Percentiles rank a stretch among this genome's conserved stretches.
These are phyloP conservation scores for Melitaea athalia DNA, from an alignment of 2,888 invertebrate species.

Conservation along the genomic window DNA sequence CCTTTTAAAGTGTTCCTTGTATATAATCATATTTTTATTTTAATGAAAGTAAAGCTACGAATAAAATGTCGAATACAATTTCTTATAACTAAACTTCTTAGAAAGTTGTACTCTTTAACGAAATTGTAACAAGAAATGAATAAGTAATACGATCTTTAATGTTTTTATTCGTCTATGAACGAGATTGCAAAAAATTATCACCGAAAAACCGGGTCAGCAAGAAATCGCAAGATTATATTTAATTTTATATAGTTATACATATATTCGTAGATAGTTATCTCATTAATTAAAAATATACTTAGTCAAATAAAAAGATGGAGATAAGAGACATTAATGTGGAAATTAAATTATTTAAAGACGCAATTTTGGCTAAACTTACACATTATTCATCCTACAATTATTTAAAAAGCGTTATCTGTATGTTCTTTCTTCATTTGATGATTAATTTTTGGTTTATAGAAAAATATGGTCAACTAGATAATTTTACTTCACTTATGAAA, in stretches of 20 bases:
- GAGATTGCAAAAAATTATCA: constrained; percentile 3
- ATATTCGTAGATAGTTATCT: not conserved
- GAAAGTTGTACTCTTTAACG: constrained; percentile 7
- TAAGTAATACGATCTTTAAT: constrained; percentile 2
- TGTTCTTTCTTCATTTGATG: too few relatives aligned
- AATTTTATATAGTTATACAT: not conserved
- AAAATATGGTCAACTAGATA: too few relatives aligned
- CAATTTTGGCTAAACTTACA: too few relatives aligned
- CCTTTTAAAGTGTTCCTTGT: too few relatives aligned
- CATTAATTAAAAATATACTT: not conserved
- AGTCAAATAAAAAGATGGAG: too few relatives aligned
- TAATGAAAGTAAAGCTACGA: not conserved
- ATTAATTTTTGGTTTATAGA: too few relatives aligned
- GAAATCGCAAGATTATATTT: not conserved
- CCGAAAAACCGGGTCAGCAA: not conserved
- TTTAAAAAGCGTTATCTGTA: too few relatives aligned
- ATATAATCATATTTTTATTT: not conserved
- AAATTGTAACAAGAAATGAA: constrained; percentile 9
- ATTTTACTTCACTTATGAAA: too few relatives aligned
- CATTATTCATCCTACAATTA: too few relatives aligned
- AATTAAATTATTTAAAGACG: not conserved
- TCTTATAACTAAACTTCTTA: constrained; percentile 1
- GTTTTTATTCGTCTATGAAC: constrained; percentile 8
- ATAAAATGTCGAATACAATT: not conserved
- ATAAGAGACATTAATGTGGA: not conserved